phyloP scores from a whole-genome alignment of 2,888 invertebrate genomes.

The Rotaria magnacalcarata region DNA sequence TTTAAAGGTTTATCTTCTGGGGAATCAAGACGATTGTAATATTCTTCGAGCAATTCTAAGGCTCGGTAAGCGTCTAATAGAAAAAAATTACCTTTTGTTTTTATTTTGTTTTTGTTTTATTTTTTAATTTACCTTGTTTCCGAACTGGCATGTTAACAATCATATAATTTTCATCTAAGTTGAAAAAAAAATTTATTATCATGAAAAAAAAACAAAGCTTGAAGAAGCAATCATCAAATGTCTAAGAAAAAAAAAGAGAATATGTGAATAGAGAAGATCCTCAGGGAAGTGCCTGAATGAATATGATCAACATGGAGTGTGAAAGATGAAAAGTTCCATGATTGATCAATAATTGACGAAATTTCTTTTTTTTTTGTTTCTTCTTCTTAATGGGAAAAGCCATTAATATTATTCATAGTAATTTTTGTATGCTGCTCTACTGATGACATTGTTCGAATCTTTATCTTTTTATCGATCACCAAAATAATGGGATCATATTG shows the following conservation, averaged over 20 bases:
- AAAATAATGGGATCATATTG: neutral
- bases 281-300: neutral
- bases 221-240: neutral
- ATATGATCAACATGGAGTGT: neutral
- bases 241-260: neutral
- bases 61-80: slow-evolving; percentile 84
- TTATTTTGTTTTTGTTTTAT: neutral
- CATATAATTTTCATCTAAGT: neutral
- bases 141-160: slow-evolving; percentile 31
- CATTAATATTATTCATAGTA: neutral
- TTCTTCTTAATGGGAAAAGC: neutral
- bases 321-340: neutral
- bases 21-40: slow-evolving; percentile 84
- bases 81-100: neutral
- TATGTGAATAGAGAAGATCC: neutral
- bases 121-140: slow-evolving; percentile 18
- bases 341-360: neutral
- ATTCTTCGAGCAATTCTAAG: slow-evolving; percentile 93
- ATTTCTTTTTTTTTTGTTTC: neutral
- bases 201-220: neutral
- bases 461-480: neutral
- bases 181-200: neutral
- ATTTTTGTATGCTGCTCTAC: neutral
- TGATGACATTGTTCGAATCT: neutral
- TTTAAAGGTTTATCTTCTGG: slow-evolving; percentile 90